Conservation (phyloP, 2,888 invertebrate species). For the Morpho helenor region DNA sequence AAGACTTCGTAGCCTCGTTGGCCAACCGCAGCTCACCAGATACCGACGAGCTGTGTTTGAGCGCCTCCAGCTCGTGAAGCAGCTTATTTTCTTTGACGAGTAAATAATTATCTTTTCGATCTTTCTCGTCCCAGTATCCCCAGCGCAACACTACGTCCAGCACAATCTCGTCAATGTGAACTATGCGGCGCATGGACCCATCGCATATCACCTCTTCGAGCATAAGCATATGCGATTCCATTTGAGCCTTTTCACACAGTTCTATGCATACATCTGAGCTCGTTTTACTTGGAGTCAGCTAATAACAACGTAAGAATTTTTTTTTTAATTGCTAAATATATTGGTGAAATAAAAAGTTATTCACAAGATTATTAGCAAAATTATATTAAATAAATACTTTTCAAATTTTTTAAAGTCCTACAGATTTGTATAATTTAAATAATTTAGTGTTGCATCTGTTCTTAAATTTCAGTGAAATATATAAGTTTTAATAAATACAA, state of each 20-base stretch:
- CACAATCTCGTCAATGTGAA: conserved; percentile 87
- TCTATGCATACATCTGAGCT: conserved; percentile 87
- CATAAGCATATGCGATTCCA: conserved; percentile 83
- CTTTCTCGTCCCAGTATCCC: conserved; percentile 94
- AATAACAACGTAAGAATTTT: conserved; percentile 26
- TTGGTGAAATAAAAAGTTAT: too few species aligned
- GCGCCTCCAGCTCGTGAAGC: conserved; percentile 66
- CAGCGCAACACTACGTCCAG: conserved; percentile 86
- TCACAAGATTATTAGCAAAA: too few species aligned
- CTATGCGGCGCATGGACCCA: conserved; percentile 85
- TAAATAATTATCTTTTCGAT: conserved; percentile 89
- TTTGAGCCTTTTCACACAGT: conserved; percentile 81
- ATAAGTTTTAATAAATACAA: too few species aligned
- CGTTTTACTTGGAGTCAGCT: conserved; percentile 89
- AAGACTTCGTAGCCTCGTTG: conserved; percentile 85
- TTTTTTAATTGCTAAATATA: background rate
- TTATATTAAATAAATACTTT: too few species aligned
- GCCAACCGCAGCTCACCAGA: conserved; percentile 90
- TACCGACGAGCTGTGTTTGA: conserved; percentile 80
- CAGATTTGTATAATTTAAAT: too few species aligned
- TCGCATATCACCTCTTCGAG: conserved; percentile 90
- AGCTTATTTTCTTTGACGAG: conserved; percentile 79
- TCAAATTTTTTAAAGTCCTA: too few species aligned
- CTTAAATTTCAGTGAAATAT: too few species aligned
- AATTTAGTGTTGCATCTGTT: too few species aligned